Percentiles rank a stretch among this genome's conserved stretches.
Conservation (phyloP, 2,113 vertebrate genomes). For the Clarias batrachus region DNA sequence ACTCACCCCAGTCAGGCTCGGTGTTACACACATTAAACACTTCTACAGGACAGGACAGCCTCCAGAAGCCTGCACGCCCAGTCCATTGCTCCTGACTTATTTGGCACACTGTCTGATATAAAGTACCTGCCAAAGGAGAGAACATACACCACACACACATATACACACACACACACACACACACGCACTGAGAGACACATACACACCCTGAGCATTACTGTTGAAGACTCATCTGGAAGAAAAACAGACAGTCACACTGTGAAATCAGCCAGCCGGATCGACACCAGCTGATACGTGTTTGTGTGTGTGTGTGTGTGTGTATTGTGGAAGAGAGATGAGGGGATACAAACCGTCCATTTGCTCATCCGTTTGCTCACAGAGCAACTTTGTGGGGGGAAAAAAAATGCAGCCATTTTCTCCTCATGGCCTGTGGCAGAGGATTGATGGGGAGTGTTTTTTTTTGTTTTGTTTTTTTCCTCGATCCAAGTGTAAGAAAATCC, state of each 20-base stretch:
- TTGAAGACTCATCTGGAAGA: slow-evolving; percentile 54
- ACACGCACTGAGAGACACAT: slow-evolving; percentile 14
- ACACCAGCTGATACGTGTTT: slow-evolving; percentile 50
- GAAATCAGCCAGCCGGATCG: slow-evolving; percentile 46
- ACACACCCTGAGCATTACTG: slow-evolving; percentile 42
- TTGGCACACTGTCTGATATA: slow-evolving; percentile 38
- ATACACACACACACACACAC: not conserved
- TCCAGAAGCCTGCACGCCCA: slow-evolving; percentile 26
- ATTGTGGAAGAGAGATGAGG: slow-evolving; percentile 11
- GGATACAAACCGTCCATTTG: slow-evolving; percentile 26
- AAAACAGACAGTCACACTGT: slow-evolving; percentile 51
- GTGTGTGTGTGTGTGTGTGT: slow-evolving; percentile 22
- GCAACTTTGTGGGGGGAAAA: slow-evolving; percentile 16
- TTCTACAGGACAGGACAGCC: slow-evolving; percentile 24
- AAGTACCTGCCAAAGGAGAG: slow-evolving; percentile 40
- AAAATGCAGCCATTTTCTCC: slow-evolving; percentile 8
- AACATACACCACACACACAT: slow-evolving; percentile 21
- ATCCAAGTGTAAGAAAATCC: not conserved
- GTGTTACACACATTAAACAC: slow-evolving; percentile 40
- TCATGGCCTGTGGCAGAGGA: not conserved
- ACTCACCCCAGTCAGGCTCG: slow-evolving; percentile 29
- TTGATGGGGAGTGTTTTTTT: not conserved
- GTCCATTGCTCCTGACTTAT: slow-evolving; percentile 30
- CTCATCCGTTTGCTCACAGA: slow-evolving; percentile 24
- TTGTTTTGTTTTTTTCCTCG: too few species aligned